Evolutionary conservation across 1,140 invertebrate genomes (phyloP).

Genomic region (Samia ricini): DNA sequence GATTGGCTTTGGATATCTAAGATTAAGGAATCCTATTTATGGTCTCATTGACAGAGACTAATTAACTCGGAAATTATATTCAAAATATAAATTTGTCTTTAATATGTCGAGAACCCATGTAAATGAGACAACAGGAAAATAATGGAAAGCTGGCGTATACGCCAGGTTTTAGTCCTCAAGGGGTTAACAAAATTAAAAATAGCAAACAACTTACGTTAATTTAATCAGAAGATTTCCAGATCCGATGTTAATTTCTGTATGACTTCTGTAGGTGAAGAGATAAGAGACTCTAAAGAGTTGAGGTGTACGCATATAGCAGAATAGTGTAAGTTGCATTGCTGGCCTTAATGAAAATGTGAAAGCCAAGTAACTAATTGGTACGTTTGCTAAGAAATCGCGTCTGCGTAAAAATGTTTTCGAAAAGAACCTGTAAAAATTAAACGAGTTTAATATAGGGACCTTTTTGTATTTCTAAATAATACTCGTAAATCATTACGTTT

Average conservation of each 20-base stretch:
- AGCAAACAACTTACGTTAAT: constrained; percentile 54
- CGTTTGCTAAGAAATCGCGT: constrained; percentile 63
- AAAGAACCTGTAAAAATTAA: constrained; percentile 52
- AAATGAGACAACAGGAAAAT: no score
- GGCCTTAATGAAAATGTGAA: constrained; percentile 42
- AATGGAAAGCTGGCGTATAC: no score
- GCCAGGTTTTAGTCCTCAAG: no score
- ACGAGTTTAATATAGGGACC: not conserved
- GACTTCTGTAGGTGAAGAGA: constrained; percentile 62
- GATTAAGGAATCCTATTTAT: no score
- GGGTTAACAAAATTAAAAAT: no score
- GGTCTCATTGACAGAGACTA: no score
- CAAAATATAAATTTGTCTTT: no score
- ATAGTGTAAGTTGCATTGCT: constrained; percentile 41
- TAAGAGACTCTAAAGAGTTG: constrained; percentile 66
- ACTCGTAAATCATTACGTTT: no score
- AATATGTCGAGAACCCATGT: no score
- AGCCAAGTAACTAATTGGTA: constrained; percentile 59
- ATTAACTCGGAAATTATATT: no score
- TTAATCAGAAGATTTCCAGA: constrained; percentile 64
- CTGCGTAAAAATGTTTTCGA: constrained; percentile 51
- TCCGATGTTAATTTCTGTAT: constrained; percentile 60
- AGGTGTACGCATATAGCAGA: constrained; percentile 60
- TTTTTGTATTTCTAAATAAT: not conserved
- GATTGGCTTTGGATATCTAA: no score